Conservation (phyloP, 2,888 invertebrate genomes). For the Lobophora halterata region DNA sequence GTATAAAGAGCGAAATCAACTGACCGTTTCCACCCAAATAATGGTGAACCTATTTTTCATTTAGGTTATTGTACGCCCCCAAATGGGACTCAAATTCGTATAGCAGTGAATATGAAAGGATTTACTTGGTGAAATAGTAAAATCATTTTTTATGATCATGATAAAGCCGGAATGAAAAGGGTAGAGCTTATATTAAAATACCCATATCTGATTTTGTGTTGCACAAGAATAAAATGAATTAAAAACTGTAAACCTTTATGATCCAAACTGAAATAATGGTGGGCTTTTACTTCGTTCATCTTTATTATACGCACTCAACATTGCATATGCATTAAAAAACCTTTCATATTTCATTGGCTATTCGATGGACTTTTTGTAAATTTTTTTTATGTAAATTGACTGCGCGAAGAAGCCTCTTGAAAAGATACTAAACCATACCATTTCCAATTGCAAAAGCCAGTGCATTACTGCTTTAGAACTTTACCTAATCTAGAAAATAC, state of each 20-base stretch:
- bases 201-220: too few species aligned
- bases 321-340: too few species aligned
- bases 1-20: constrained; percentile 39
- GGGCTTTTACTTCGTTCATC: constrained; percentile 11
- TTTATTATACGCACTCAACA: too few species aligned
- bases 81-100: constrained; percentile 13
- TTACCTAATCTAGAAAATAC: too few species aligned
- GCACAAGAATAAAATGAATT: constrained; percentile 18
- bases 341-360: too few species aligned
- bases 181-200: constrained; percentile 13
- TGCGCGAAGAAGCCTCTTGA: too few species aligned
- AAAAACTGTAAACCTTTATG: constrained; percentile 13
- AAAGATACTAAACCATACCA: too few species aligned
- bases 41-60: constrained; percentile 37
- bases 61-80: constrained; percentile 31
- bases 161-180: constrained; percentile 17
- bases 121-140: constrained; percentile 22
- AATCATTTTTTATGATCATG: constrained; percentile 20
- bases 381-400: too few species aligned
- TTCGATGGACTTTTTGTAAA: too few species aligned
- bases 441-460: too few species aligned
- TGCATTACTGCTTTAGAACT: too few species aligned
- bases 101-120: constrained; percentile 18
- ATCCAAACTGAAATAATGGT: constrained; percentile 12
- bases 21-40: constrained; percentile 34